Evolutionary conservation across 1,140 invertebrate species (phyloP).

Genomic region (Caenorhabditis inopinata): DNA sequence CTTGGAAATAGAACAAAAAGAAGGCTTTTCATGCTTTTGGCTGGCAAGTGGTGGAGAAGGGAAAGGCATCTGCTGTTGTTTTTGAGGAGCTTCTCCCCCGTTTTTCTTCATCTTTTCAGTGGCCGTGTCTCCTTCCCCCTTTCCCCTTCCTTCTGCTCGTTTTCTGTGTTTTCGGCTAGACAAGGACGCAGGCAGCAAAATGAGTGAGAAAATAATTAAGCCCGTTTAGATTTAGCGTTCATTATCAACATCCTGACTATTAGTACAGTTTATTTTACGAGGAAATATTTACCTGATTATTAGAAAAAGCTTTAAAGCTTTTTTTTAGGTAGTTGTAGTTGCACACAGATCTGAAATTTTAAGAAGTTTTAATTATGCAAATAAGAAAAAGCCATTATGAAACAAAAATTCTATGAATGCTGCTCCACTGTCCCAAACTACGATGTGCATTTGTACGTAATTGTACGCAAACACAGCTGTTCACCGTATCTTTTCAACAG

Average conservation of each 20-base stretch:
- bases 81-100: conserved; percentile 27
- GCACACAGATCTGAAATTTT: conserved; percentile 25
- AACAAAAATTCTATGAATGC: too few relatives aligned
- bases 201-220: conserved; percentile 7
- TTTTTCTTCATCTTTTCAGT: conserved; percentile 20
- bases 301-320: neutral
- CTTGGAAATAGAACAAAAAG: neutral
- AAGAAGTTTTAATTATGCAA: too few relatives aligned
- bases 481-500: too few relatives aligned
- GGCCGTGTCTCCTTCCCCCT: neutral
- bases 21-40: neutral
- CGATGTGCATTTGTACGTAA: conserved; percentile 5
- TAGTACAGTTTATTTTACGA: too few relatives aligned
- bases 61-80: conserved; percentile 29
- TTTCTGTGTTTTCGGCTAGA: conserved; percentile 15
- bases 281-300: neutral
- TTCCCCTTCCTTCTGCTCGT: neutral
- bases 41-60: neutral
- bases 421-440: too few relatives aligned
- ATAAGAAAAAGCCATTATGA: too few relatives aligned
- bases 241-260: neutral
- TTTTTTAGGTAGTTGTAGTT: neutral
- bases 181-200: conserved; percentile 13
- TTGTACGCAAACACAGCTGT: neutral
- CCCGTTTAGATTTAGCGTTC: neutral